phyloP scores from a whole-genome alignment of 2,888 invertebrate species.

The Ischnus inquisitorius region DNA sequence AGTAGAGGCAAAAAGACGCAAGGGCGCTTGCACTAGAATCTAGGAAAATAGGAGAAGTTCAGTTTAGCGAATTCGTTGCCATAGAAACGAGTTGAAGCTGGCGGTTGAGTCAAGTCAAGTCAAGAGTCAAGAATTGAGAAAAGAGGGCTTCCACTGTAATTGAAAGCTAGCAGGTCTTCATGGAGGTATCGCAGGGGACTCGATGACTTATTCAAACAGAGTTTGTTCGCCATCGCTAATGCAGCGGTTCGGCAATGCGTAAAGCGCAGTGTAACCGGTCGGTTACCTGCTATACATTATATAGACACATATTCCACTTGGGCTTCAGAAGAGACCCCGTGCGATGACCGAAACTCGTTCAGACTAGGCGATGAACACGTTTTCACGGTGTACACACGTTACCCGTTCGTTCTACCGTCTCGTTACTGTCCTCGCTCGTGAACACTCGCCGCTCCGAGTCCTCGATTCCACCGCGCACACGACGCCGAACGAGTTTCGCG shows the following conservation, averaged over 20 bases:
- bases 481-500: slow-evolving; percentile 13
- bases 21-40: no score
- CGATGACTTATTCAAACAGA: no score
- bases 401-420: slow-evolving; percentile 9
- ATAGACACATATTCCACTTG: slow-evolving; percentile 47
- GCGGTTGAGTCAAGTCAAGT: no score
- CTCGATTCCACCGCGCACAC: slow-evolving; percentile 30
- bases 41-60: no score
- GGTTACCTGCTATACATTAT: slow-evolving; percentile 26
- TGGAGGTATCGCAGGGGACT: no score
- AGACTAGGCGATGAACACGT: slow-evolving; percentile 34
- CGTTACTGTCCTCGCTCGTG: slow-evolving; percentile 22
- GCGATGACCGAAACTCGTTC: slow-evolving; percentile 27
- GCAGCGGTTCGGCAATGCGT: neutral
- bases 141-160: no score
- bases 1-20: no score
- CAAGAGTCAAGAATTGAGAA: no score
- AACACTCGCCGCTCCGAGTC: slow-evolving; percentile 13
- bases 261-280: neutral
- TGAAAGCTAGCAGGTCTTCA: no score
- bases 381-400: slow-evolving; percentile 6
- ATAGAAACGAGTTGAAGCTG: no score
- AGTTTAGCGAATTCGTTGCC: no score
- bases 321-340: slow-evolving; percentile 50
- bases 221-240: no score